Evolutionary conservation across 92 coral and sea anemone species (phyloP), one percentile per base, ranked within the genome.

Genomic region (Parazoanthus atlanticus): DNA sequence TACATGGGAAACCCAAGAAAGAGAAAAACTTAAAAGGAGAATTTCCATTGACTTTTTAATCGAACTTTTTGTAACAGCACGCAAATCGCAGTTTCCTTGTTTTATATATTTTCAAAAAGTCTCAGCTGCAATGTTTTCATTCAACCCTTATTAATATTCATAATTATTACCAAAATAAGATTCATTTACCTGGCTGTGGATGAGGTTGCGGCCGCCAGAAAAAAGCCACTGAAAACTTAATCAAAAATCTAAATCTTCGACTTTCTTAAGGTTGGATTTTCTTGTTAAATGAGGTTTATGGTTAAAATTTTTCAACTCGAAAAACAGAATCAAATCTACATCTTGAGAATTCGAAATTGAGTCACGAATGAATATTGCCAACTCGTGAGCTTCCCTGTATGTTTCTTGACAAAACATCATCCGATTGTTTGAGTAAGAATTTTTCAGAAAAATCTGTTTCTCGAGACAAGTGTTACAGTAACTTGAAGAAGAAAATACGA

Each of bases 121-220:
- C 76, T 41, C 47, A 21, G 21, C 23, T 56, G 56, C 52, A 34
- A 29, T 43, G 69, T 82, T 65, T 66, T 82, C 74, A 84, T 41
- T 84, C 65, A 71, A 29, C 38, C 16, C 79, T 70, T 19, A 84
- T 84, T 40, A 84, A 84, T 84, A 84, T 84, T 70, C 79, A 84
- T 70, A 29, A 84, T 71, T 43, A 41, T 25, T 23, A 30, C 40
- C 78, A 33, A 84, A 84, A 84, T 67, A 66, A 21, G 34, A 66
- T 82, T 84, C 77, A 84, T 46, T 40, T 34, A 38, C 43, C 40
- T 30, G 28, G 58, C 19, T 16, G 67, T 41, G 33, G 78, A 84
- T 38, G 40, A 36, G 78, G 17, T 23, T 84, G 87, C 17, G 64
- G 32, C 78, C 30, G 43, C 4, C 34, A 29, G 65, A 30, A 46